phyloP scores from a whole-genome alignment of 2,888 invertebrate species.

The Trachelus iudaicus region DNA sequence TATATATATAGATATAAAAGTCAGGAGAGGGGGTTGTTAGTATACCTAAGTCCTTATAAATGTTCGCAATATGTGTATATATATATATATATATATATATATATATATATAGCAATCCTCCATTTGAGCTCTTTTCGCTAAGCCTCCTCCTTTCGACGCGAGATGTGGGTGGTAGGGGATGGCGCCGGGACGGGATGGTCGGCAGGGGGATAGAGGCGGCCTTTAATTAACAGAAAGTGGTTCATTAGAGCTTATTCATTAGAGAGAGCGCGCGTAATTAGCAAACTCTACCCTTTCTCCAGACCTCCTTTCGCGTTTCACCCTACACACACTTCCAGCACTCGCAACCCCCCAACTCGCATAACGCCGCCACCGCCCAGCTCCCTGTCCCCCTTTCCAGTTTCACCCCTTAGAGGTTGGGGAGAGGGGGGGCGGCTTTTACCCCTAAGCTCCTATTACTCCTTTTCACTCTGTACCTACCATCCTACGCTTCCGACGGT shows the following conservation, averaged over 20 bases:
- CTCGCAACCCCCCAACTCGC: slow-evolving; percentile 9
- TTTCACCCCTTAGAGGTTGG: background rate
- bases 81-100: slow-evolving; percentile 8
- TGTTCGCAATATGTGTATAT: background rate
- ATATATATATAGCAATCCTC: slow-evolving; percentile 43
- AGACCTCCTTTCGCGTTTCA: slow-evolving; percentile 55
- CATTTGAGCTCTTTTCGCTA: slow-evolving; percentile 55
- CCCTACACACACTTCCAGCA: slow-evolving; percentile 23
- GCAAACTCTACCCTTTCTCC: slow-evolving; percentile 77
- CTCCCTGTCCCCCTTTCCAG: slow-evolving; percentile 12
- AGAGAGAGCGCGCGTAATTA: slow-evolving; percentile 87
- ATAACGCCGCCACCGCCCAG: slow-evolving; percentile 8
- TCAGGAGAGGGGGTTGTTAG: background rate
- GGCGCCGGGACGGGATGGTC: slow-evolving; percentile 20
- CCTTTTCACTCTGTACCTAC: slow-evolving; percentile 35
- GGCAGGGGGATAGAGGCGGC: slow-evolving; percentile 67
- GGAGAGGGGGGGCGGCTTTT: slow-evolving; percentile 4
- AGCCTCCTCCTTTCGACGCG: slow-evolving; percentile 50
- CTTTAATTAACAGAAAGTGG: slow-evolving; percentile 92
- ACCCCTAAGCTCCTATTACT: slow-evolving; percentile 30
- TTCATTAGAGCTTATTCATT: slow-evolving; percentile 92
- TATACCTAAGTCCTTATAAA: background rate
- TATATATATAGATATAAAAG: background rate
- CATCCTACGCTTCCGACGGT: slow-evolving; percentile 27
- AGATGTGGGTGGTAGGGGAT: slow-evolving; percentile 11